phyloP scores from a whole-genome alignment of 2,797 vertebrate genomes.

The Myotis myotis region DNA sequence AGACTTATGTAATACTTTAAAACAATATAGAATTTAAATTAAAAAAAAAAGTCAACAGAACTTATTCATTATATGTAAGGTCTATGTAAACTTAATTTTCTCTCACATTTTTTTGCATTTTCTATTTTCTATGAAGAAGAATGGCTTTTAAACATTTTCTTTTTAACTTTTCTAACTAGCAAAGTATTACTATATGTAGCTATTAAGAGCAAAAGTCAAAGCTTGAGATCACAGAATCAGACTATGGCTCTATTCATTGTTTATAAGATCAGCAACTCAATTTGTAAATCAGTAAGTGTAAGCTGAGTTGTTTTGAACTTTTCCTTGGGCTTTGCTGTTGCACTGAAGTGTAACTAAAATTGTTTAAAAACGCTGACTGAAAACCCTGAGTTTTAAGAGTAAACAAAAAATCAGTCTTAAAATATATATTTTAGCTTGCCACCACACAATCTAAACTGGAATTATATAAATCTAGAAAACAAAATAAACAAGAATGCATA shows the following conservation, averaged over 20 bases:
- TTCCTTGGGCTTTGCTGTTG: conserved; percentile 44
- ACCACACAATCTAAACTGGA: conserved; percentile 7
- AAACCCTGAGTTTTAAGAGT: conserved; percentile 2
- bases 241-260: neutral
- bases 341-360: conserved; percentile 46
- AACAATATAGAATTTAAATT: neutral
- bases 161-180: neutral
- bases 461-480: conserved; percentile 54
- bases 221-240: neutral
- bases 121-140: neutral
- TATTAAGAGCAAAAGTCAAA: neutral
- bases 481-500: conserved; percentile 40
- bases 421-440: conserved; percentile 22
- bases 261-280: conserved; percentile 42
- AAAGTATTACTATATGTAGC: neutral
- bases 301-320: neutral
- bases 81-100: neutral
- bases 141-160: neutral
- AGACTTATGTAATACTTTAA: too few species aligned
- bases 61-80: neutral
- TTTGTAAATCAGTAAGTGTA: conserved; percentile 23
- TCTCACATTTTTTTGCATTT: neutral
- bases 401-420: conserved; percentile 52
- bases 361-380: conserved; percentile 22
- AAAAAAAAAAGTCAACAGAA: neutral